These are phyloP conservation scores for Lonchura striata DNA, from an alignment of 2,113 vertebrate genomes.

Conservation along the genomic window DNA sequence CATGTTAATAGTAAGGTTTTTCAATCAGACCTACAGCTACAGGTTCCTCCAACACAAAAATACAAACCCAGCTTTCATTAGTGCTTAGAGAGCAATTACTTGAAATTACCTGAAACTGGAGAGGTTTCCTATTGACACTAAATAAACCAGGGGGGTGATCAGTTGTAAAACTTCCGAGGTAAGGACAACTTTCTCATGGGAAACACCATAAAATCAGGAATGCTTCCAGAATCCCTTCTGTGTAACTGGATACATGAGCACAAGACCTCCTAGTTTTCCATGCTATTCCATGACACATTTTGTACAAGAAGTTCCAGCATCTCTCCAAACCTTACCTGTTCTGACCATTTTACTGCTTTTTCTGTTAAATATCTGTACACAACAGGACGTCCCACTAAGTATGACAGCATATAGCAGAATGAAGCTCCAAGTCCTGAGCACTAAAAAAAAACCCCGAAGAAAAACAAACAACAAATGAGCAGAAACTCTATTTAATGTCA, in stretches of 20 bases:
- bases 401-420: constrained; percentile 97
- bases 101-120: not conserved
- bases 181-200: not conserved
- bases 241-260: not conserved
- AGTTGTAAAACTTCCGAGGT: not conserved
- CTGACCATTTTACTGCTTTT: constrained; percentile 93
- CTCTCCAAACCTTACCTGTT: constrained; percentile 81
- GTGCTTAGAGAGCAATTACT: not conserved
- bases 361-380: constrained; percentile 97
- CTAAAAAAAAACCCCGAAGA: constrained; percentile 73
- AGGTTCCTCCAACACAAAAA: not conserved
- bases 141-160: not conserved
- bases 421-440: constrained; percentile 97
- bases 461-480: not conserved
- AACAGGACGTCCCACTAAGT: constrained; percentile 93
- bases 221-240: not conserved
- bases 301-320: not conserved
- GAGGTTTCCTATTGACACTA: not conserved
- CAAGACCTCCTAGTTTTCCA: not conserved
- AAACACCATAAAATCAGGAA: not conserved
- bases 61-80: not conserved
- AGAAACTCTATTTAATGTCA: not conserved
- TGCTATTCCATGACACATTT: not conserved
- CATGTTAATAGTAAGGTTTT: not conserved
- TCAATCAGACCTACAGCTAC: not conserved